Base-by-base conservation (phyloP, 1,140 invertebrate genomes). In the Halictus rubicundus region DNA sequence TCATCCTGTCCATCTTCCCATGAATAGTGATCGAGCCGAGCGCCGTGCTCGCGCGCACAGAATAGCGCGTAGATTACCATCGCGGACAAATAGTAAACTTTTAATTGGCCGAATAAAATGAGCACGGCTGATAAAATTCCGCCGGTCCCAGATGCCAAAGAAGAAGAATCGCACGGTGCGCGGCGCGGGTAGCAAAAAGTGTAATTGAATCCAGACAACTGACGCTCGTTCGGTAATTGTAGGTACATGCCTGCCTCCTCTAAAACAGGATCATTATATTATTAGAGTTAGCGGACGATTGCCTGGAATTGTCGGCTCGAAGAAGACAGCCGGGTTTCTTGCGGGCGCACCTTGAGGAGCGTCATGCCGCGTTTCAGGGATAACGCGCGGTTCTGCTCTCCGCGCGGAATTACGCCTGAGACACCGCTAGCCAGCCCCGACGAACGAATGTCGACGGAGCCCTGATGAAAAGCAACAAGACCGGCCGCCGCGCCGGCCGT, bases 391-490 rank as follows among this genome's bases (percentile, higher is more conserved):
- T 46, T 46, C 27, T 12, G 27, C 61, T 21, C 61, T 21, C n/a
- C 39, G 39, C 52, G 37, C 5, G 79, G 63, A 80, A 84, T 83
- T 76, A 52, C 64, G 46, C 59, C 39, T 68, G 57, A 46, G 59
- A 49, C 64, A 23, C 39, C 59, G 49, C 27, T 42, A 46, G 46
- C 60, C n/a, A 25, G 54, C 52, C 52, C 49, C 69, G 71, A 46
- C 2, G 66, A 71, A 57, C 60, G 60, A 68, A 83, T 69, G 73
- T 70, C 68, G 80, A 49, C 57, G 70, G 42, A 75, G 10, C 23
- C 42, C 49, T 63, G 42, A 60, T 77, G 77, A 74, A 86, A 86
- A 86, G 69, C 81, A 78, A 74, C 60, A 63, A 66, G 81, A 68
- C 68, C 42, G 71, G 79, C 68, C 71, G n/a, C n/a, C n/a, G n/a